Base-by-base conservation (phyloP, 2,888 invertebrate species). In the Opisthograptis luteolata region DNA sequence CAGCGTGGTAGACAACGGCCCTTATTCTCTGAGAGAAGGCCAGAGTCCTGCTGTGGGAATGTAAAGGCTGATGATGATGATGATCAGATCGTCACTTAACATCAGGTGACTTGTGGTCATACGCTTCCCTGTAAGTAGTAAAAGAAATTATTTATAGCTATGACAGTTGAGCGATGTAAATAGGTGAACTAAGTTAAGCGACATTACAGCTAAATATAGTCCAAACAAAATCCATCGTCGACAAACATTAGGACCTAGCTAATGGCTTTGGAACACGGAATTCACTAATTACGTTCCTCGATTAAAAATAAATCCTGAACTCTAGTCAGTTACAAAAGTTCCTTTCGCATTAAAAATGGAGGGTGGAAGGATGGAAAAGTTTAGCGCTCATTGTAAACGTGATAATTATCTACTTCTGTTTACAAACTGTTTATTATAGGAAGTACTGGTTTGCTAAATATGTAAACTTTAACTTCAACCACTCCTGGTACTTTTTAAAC, bases 201-300 rank as follows among this genome's bases (percentile, higher is more conserved):
- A 20, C 22, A 35, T 22, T 15, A 14, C 27, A 22, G 12, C 42
- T 30, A 37, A 48, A 42, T 37, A 31, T 37, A 48, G 36, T 20
- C 25, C 10, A 27, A 40, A 22, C 45, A 24, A 47, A 40, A 25
- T 37, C 13, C 34, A 22, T 35, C 39, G 30, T 45, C 31, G 32
- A 30, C 41, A 31, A 25, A 36, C 47, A 48, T 48, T 42, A 48
- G n/a, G 12, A 25, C 13, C 7, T 7, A 5, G 32, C 41, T 67
- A 63, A 67, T 64, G 39, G 62, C 35, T 17, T 22, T 32, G 0
- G 7, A 41, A 41, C 70, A 70, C 70, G 70, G 35, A 41, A 68
- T 57, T 20, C 14, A 34, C 62, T 68, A 70, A 70, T 70, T 68
- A 46, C 28, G 27, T 4, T 6, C n/a, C 22, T 25, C 2, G 6